Base-by-base conservation (phyloP, 2,797 vertebrate genomes). In the Pangasius mekongensis region DNA sequence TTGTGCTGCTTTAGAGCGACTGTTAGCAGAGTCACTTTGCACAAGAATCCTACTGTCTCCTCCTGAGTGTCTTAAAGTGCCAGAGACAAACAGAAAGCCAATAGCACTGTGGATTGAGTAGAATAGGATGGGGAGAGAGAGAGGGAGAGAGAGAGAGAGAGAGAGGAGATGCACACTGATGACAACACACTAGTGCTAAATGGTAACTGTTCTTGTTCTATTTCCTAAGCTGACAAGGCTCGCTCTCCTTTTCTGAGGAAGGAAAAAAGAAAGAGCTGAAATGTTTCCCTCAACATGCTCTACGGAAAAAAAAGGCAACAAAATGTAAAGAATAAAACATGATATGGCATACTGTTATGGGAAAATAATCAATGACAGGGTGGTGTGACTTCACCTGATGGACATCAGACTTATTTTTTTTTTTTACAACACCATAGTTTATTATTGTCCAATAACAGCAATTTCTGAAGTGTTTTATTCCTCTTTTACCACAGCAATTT, bases 11-110 rank as follows among this genome's bases (percentile, higher is more conserved):
- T 49, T 83, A 66, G 27, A 66, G 43, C 2, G 39, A 83, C 39
- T 83, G 24, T 66, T 66, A 66, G 56, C 14, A 49, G 62, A 83
- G 14, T 30, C 52, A 81, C 30, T 81, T 81, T 60, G 43, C 62
- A 52, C 43, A 30, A 67, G 43, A 52, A 33, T 47, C 60, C 18
- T 49, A 33, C n/a, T 30, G 60, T 83, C 82, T 33, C 62, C n/a
- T 30, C 33, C 62, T 13, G 62, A 83, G 82, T 67, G 62, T 49
- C 56, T 43, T 39, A 82, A 82, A 82, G 56, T 60, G 78, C 54
- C 62, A 49, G 82, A 22, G 43, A 83, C 27, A 52, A 83, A 52
- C 62, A 83, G 62, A 67, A 67, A 83, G 43, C 62, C 56, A 83
- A 83, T 52, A 67, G 18, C 16, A 52, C n/a, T 52, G 43, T 83